Conservation (phyloP, 2,888 invertebrate species). For the Argynnis bischoffii region DNA sequence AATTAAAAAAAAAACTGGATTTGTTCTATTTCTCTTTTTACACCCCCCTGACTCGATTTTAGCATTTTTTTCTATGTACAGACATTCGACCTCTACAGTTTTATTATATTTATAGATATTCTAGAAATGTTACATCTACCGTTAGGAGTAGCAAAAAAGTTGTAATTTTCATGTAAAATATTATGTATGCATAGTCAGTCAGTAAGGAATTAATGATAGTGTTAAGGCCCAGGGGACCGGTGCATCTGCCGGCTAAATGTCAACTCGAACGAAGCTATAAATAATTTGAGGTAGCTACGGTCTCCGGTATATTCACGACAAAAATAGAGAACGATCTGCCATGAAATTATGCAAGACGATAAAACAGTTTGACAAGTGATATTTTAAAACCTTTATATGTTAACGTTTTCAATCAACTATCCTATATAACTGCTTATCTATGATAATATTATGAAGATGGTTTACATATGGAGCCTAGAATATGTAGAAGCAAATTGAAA, state of each 20-base stretch:
- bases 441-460: too few relatives aligned
- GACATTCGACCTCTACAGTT: too few relatives aligned
- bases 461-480: too few relatives aligned
- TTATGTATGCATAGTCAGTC: conserved; percentile 53
- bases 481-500: too few relatives aligned
- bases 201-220: conserved; percentile 68
- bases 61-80: too few relatives aligned
- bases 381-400: conserved; percentile 3
- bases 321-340: conserved; percentile 59
- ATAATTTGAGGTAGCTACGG: conserved; percentile 68
- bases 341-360: conserved; percentile 36
- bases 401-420: neutral
- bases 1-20: too few relatives aligned
- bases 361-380: conserved; percentile 30
- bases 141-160: conserved; percentile 30
- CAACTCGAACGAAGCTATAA: conserved; percentile 71
- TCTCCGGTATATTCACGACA: conserved; percentile 66
- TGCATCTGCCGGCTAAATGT: conserved; percentile 75
- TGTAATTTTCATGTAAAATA: conserved; percentile 46
- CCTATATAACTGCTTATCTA: too few relatives aligned
- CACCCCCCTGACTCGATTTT: too few relatives aligned
- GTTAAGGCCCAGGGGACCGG: conserved; percentile 52
- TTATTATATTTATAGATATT: too few relatives aligned
- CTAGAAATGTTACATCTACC: too few relatives aligned
- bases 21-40: too few relatives aligned